phyloP scores from a whole-genome alignment of 2,113 vertebrate species.

The Notothenia coriiceps region DNA sequence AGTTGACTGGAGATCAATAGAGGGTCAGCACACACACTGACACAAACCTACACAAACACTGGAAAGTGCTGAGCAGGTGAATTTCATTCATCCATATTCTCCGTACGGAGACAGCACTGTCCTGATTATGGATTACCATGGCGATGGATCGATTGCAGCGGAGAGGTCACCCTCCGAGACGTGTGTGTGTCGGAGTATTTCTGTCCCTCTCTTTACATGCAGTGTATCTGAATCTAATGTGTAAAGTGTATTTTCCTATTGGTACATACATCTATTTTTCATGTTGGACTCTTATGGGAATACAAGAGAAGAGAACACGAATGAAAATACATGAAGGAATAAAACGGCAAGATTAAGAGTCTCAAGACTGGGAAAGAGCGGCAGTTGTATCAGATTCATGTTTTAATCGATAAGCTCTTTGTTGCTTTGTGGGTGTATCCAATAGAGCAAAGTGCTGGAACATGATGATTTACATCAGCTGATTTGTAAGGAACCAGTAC shows the following conservation, averaged over 20 bases:
- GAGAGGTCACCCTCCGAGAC: constrained; percentile 50
- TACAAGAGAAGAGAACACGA: not conserved
- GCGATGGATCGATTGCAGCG: constrained; percentile 41
- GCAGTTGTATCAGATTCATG: constrained; percentile 60
- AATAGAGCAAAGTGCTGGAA: constrained; percentile 66
- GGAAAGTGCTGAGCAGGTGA: constrained; percentile 74
- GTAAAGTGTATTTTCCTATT: constrained; percentile 9
- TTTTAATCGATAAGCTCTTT: constrained; percentile 72
- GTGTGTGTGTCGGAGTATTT: constrained; percentile 10
- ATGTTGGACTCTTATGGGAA: constrained; percentile 13
- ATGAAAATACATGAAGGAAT: not conserved
- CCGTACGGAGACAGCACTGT: constrained; percentile 56
- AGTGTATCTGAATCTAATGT: not conserved
- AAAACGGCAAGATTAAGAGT: constrained; percentile 40
- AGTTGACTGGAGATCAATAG: constrained; percentile 72
- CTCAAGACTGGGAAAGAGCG: constrained; percentile 26
- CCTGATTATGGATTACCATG: constrained; percentile 66
- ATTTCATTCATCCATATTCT: constrained; percentile 79
- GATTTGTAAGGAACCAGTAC: constrained; percentile 48
- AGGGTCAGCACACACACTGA: constrained; percentile 34
- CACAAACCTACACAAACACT: constrained; percentile 16
- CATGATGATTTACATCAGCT: constrained; percentile 69
- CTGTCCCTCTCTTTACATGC: constrained; percentile 15
- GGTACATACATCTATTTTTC: constrained; percentile 2
- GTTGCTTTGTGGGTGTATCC: constrained; percentile 60